Conservation (phyloP, 1,140 invertebrate genomes). For the Drosophila triauraria region DNA sequence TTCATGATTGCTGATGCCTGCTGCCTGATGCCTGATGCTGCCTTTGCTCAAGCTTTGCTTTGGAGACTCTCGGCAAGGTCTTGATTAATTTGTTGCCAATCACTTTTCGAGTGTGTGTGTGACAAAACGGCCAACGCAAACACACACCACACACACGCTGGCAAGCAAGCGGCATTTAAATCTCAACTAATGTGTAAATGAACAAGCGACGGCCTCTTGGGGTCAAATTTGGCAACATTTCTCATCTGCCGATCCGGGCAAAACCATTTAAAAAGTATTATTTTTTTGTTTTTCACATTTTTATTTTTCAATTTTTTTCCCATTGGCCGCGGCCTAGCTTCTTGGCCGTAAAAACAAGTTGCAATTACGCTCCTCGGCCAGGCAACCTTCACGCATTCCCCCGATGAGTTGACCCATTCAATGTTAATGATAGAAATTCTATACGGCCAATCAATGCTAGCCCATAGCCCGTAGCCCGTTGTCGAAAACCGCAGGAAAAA, state of each 20-base stretch:
- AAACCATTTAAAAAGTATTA: slow-evolving; percentile 80
- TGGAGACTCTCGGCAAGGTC: slow-evolving; percentile 67
- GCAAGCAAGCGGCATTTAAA: slow-evolving; percentile 57
- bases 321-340: slow-evolving; percentile 30
- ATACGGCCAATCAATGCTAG: slow-evolving; percentile 57
- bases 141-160: slow-evolving; percentile 41
- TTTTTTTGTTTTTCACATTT: slow-evolving; percentile 9
- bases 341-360: slow-evolving; percentile 58
- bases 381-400: slow-evolving; percentile 79
- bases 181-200: slow-evolving; percentile 83
- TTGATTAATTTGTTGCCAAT: slow-evolving; percentile 84
- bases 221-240: slow-evolving; percentile 83
- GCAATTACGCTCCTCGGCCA: slow-evolving; percentile 47
- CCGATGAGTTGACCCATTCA: slow-evolving; percentile 57
- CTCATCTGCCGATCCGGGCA: slow-evolving; percentile 72
- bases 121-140: slow-evolving; percentile 69
- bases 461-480: slow-evolving; percentile 1
- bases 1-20: slow-evolving; percentile 29
- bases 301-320: slow-evolving; percentile 16
- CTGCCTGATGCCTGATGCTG: not conserved
- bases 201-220: slow-evolving; percentile 74
- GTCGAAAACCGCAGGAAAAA: slow-evolving; percentile 45
- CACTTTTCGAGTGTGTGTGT: slow-evolving; percentile 71
- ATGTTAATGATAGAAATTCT: slow-evolving; percentile 69
- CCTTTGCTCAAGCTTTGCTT: slow-evolving; percentile 46